These are phyloP conservation scores for Misgurnus mizolepis DNA, from an alignment of 2,113 vertebrate species.

Conservation along the genomic window DNA sequence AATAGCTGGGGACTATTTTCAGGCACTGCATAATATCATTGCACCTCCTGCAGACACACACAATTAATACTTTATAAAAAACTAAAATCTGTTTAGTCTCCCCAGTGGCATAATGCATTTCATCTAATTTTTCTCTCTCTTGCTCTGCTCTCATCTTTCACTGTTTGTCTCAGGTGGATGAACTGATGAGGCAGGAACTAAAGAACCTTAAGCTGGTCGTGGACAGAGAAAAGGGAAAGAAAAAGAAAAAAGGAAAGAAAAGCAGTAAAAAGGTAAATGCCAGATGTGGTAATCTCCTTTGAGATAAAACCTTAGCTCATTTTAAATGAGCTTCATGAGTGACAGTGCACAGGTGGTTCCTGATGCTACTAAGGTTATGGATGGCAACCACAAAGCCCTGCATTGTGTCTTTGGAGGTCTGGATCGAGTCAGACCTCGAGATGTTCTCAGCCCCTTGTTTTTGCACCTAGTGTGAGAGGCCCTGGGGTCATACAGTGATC, in stretches of 20 bases:
- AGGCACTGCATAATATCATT: too few relatives aligned
- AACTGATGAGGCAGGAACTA: conserved; percentile 81
- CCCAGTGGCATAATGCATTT: background rate
- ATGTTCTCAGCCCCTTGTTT: conserved; percentile 5
- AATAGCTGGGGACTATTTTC: too few relatives aligned
- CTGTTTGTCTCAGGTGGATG: conserved; percentile 75
- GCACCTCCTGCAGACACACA: too few relatives aligned
- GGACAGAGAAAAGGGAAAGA: conserved; percentile 70
- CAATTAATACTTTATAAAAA: background rate
- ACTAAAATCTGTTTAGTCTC: background rate
- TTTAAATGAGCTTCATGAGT: conserved; percentile 6
- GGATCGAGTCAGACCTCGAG: conserved; percentile 8
- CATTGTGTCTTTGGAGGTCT: conserved; percentile 10
- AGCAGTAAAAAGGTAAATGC: conserved; percentile 58
- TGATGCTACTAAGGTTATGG: background rate
- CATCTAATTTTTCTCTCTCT: background rate
- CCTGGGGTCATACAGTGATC: conserved; percentile 40
- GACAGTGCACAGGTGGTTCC: conserved; percentile 28
- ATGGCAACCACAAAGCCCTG: conserved; percentile 15
- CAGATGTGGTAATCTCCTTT: background rate
- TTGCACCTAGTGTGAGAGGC: conserved; percentile 22
- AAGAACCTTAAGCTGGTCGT: conserved; percentile 75
- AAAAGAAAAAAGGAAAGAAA: conserved; percentile 61
- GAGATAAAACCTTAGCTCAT: background rate
- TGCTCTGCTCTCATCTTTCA: background rate